phyloP scores from a whole-genome alignment of 2,888 invertebrate genomes.

The Dryomyza anilis region DNA sequence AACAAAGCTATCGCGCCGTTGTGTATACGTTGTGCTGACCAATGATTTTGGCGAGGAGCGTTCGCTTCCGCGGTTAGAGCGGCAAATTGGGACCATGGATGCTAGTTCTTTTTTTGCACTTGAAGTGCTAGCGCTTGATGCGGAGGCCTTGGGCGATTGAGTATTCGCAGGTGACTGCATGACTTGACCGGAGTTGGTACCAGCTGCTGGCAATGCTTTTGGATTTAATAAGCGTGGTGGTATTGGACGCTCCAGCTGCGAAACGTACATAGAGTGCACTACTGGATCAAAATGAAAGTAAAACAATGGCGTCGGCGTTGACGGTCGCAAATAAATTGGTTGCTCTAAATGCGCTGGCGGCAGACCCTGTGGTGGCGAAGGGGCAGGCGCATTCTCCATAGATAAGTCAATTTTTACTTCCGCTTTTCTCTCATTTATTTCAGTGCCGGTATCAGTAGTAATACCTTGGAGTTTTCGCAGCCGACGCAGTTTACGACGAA shows the following conservation, averaged over 20 bases:
- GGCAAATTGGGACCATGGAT: constrained; percentile 39
- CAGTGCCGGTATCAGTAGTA: constrained; percentile 27
- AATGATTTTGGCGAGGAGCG: constrained; percentile 40
- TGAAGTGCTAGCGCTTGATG: constrained; percentile 20
- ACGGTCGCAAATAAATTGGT: constrained; percentile 47
- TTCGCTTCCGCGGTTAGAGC: constrained; percentile 31
- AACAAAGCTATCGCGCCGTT: constrained; percentile 31
- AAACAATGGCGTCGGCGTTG: constrained; percentile 46
- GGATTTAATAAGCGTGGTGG: constrained; percentile 52
- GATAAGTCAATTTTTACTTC: constrained; percentile 43
- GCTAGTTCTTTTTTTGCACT: constrained; percentile 39
- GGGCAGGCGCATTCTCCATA: constrained; percentile 42
- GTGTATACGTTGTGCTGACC: constrained; percentile 16
- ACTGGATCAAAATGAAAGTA: constrained; percentile 56
- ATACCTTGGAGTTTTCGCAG: constrained; percentile 42
- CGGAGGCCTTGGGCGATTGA: constrained; percentile 44
- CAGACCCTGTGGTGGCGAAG: constrained; percentile 51
- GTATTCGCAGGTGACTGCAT: constrained; percentile 31
- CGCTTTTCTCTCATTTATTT: constrained; percentile 33
- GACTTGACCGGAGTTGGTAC: constrained; percentile 34
- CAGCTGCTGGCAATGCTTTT: constrained; percentile 44
- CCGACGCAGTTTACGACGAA: constrained; percentile 44
- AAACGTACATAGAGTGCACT: constrained; percentile 51
- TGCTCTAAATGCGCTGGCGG: constrained; percentile 49
- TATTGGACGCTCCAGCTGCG: constrained; percentile 47